Conservation (phyloP, 2,797 vertebrate genomes). For the Esox lucius region DNA sequence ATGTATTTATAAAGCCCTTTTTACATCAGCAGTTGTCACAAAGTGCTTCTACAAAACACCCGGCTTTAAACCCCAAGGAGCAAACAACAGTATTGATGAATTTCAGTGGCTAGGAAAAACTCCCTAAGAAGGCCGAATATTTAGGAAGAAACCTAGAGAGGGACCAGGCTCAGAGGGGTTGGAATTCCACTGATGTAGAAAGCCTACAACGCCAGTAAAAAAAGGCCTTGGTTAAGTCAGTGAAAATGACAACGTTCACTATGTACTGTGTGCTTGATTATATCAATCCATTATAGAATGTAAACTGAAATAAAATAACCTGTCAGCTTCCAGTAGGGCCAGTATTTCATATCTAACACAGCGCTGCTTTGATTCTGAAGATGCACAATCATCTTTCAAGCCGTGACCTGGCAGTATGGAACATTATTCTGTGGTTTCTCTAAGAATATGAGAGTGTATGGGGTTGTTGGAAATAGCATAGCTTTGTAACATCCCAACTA, state of each 20-base stretch:
- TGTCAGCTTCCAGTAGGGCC: not conserved
- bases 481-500: slow-evolving; percentile 56
- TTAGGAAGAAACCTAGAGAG: too few species aligned
- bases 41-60: too few species aligned
- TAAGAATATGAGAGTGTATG: slow-evolving; percentile 41
- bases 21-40: too few species aligned
- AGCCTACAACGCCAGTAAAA: not conserved
- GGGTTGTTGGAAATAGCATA: slow-evolving; percentile 33
- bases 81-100: too few species aligned
- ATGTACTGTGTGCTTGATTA: not conserved
- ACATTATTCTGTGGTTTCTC: not conserved
- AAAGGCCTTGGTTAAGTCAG: not conserved
- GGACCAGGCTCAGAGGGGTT: too few species aligned
- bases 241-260: not conserved
- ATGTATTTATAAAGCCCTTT: too few species aligned
- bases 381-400: not conserved
- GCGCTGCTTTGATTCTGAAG: not conserved
- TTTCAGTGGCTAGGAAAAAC: too few species aligned
- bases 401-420: not conserved
- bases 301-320: slow-evolving; percentile 4
- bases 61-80: too few species aligned
- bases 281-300: not conserved
- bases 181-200: not conserved
- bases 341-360: slow-evolving; percentile 7
- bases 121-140: too few species aligned